These are phyloP conservation scores for Ramphastos sulfuratus DNA, from an alignment of 2,113 vertebrate species.

Conservation along the genomic window DNA sequence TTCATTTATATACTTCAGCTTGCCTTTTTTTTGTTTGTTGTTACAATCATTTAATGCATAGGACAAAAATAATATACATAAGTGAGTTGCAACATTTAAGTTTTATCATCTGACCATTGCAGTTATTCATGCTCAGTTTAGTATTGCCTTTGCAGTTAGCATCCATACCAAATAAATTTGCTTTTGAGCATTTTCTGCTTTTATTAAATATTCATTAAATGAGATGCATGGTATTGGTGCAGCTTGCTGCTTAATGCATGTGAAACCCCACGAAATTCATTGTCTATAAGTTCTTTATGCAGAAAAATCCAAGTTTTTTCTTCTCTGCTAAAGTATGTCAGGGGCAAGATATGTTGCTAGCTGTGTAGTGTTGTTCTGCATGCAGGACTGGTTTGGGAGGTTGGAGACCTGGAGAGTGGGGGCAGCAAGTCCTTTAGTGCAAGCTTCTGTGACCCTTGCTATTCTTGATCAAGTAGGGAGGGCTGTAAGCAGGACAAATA, in stretches of 20 bases:
- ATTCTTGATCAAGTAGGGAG: not conserved
- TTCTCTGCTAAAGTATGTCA: not conserved
- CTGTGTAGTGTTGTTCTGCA: not conserved
- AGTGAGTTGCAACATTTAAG: not conserved
- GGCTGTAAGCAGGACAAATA: not conserved
- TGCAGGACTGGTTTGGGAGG: not conserved
- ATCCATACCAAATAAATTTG: not conserved
- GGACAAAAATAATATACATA: not conserved
- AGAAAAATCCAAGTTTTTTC: not conserved
- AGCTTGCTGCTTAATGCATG: not conserved
- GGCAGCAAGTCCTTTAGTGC: not conserved
- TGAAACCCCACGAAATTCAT: not conserved
- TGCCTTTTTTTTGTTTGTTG: not conserved
- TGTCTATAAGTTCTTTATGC: not conserved
- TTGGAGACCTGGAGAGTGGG: not conserved
- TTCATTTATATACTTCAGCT: not conserved
- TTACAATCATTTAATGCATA: not conserved
- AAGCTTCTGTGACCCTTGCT: not conserved
- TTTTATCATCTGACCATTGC: not conserved
- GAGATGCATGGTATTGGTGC: not conserved
- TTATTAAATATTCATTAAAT: constrained; percentile 16
- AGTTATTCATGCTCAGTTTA: not conserved
- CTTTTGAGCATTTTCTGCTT: not conserved
- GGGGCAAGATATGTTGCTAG: not conserved
- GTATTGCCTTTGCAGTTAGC: not conserved